Conservation (phyloP, 2,113 vertebrate species). For the Laticauda laticaudata region DNA sequence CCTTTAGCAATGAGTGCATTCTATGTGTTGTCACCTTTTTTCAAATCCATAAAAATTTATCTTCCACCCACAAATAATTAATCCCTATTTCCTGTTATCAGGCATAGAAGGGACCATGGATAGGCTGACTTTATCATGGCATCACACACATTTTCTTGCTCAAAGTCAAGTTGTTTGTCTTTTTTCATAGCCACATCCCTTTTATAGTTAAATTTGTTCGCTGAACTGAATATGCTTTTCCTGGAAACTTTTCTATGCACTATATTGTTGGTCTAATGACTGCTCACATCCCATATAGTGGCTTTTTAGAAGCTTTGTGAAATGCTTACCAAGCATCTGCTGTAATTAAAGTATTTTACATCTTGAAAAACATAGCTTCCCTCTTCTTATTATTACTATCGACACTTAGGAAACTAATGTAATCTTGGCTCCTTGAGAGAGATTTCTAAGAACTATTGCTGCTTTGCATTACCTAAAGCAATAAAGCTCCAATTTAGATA, state of each 20-base stretch:
- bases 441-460: slow-evolving; percentile 29
- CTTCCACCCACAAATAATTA: background rate
- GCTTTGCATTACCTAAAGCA: slow-evolving; percentile 36
- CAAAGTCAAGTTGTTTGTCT: background rate
- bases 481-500: background rate
- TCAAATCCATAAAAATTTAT: background rate
- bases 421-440: slow-evolving; percentile 21
- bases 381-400: slow-evolving; percentile 23
- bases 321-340: background rate
- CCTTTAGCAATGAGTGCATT: background rate
- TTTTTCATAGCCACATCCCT: background rate
- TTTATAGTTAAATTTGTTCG: background rate
- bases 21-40: background rate
- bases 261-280: background rate
- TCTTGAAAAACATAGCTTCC: slow-evolving; percentile 32
- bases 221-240: background rate
- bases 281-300: background rate
- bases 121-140: background rate
- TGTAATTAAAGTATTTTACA: slow-evolving; percentile 13
- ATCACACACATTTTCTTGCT: background rate
- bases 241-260: background rate
- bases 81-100: background rate
- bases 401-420: slow-evolving; percentile 33
- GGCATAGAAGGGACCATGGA: background rate
- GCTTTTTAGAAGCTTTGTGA: background rate